Base-by-base conservation (phyloP, 2,888 invertebrate species). In the Temnothorax ravouxi region DNA sequence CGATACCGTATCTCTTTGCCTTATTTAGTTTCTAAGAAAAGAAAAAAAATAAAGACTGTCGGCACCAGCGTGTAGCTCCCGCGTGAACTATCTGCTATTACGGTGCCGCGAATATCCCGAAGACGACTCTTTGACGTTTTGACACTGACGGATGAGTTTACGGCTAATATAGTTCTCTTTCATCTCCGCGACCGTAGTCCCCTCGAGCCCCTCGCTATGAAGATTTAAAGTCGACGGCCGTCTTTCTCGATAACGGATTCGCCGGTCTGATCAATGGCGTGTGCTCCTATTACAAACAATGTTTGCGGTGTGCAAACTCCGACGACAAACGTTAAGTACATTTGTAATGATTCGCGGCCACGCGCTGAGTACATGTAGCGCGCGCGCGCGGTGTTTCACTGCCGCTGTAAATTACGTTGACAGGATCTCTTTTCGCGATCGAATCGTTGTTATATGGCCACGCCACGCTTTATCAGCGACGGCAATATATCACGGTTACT, bases 141-240 rank as follows among this genome's bases (percentile, higher is more conserved):
- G 94, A 94, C 94, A 92, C 94, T 94, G 94, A 94, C 94, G 93
- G 93, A 94, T 94, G 94, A 93, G 94, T 94, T 94, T 92, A 93
- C 93, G 92, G 94, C 93, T 94, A 94, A 94, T 94, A 93, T 91
- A 92, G 91, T 91, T 89, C 88, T 88, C 93, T 94, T 94, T 94
- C 93, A 94, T 91, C 92, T 93, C 86, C 76, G 21, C 64, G 21
- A 92, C 94, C 93, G 94, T 66, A 3, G 47, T 25, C 79, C 82
- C 84, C 80, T 85, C 85, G 79, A 34, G 47, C 80, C 41, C 50
- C 50, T 29, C 74, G 76, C 91, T 85, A 87, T 79, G 84, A 82
- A 89, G 89, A 90, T 91, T 89, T 89, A 86, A 47, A 86, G 75
- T 85, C 71, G 87, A 84, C 89, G 83, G 81, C 81, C 83, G 79